Evolutionary conservation across 1,140 invertebrate genomes (phyloP), one percentile per base, ranked within the genome.

Genomic region (Bombus pascuorum): DNA sequence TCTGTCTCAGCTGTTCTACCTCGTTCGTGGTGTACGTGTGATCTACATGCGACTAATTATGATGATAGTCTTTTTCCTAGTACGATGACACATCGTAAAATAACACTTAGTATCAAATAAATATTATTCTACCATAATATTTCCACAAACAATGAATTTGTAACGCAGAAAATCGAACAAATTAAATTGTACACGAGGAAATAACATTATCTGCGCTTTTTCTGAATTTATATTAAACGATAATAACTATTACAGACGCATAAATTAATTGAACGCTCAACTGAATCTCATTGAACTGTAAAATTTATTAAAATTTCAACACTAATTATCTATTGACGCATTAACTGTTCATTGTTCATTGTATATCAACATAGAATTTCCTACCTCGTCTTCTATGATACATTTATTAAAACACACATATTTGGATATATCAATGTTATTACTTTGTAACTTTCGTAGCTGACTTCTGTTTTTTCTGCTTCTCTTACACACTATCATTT

Each of bases 1-100:
- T 57, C 28, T 12, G 34, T n/a, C 25, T 53, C 25, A 66, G n/a
- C 1, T 34, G 34, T 34, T 2, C 71, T 57, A 39, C 47, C 71
- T 42, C 34, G 47, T 57, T 12, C 66, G 10, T 12, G 18, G 34
- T 57, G 66, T 71, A 47, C 15, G 15, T 47, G 13, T 47, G 47
- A 79, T 65, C 65, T 42, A 79, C 42, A 53, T 57, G 28, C 66
- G 28, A 57, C 28, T 39, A 37, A 53, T 81, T 81, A 81, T 34
- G 44, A 81, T 42, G 78, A 44, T 71, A 57, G 53, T 34, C 47
- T 71, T 66, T 81, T 71, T 81, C 34, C 18, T 79, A 79, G 53
- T 25, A 25, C 32, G 65, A 18, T 44, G 32, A 66, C 42, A 59
- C 42, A 44, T n/a, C 39, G 65, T 79, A 47, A 25, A 79, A 32